Base-by-base conservation (phyloP, 2,888 invertebrate species). In the Meloe dianella region DNA sequence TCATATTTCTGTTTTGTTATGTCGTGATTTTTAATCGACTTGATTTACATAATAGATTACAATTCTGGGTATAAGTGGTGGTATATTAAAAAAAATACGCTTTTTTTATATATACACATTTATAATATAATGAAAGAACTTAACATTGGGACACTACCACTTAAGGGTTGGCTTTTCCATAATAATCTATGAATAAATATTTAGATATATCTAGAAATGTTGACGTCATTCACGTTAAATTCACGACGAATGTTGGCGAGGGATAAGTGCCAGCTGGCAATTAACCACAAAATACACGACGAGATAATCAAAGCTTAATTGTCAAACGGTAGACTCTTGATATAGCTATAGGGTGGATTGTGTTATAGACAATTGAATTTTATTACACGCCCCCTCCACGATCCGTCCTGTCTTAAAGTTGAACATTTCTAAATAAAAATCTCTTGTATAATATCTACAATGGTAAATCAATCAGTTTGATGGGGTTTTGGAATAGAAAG, bases 11-110 rank as follows among this genome's bases (percentile, higher is more conserved):
- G 41, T 41, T 32, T 2, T 73, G 73, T 70, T 70, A 68, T 69
- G 71, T 74, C 74, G 73, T 74, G 75, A 76, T 74, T 75, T 74
- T 72, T 76, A 76, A 74, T 74, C 70, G 73, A 72, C 69, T 66
- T 65, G 73, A 76, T 76, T 76, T 76, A 75, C 76, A 76, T 76
- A 75, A 73, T 69, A 74, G 74, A 75, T 75, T 74, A 73, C 57
- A 65, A 61, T n/a, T 47, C 41, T 41, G 20, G 20, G 12, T 47
- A 20, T 10, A 4, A 14, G 17, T 22, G 58, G 30, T 58, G 29
- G 2, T 17, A 29, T 10, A 58, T 1, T 12, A 35, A 35, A 32
- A 58, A 32, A 29, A 22, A 29, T 20, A 22, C 6, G n/a, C n/a
- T n/a, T n/a, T n/a, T 58, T 29, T 57, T 10, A 9, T 27, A 57